Base-by-base conservation (phyloP, 2,888 invertebrate genomes). In the Gasteruption jaculator region DNA sequence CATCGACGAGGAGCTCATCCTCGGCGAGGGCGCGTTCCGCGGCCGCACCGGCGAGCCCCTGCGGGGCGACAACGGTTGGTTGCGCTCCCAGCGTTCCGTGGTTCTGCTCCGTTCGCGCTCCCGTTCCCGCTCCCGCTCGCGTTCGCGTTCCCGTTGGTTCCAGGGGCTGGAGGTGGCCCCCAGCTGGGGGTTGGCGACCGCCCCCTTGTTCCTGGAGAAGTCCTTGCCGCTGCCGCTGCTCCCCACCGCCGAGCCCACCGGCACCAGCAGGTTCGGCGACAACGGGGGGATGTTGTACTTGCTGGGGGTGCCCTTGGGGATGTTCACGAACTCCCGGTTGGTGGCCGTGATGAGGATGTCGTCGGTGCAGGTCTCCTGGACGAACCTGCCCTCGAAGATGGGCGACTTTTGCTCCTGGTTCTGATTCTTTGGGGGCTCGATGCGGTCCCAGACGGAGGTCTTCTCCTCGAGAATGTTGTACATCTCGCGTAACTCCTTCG, bases 391-490 rank as follows among this genome's bases (percentile, higher is more conserved):
- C 32, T 56, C 56, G n/a, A 54, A 38, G 19, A 52, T 21, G 5
- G 48, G 35, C 32, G 7, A 29, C 26, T 10, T 30, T 39, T 2
- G 44, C 43, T 16, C 51, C 50, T 6, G 48, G 33, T 24, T 27
- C 25, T 16, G n/a, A 43, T 46, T 56, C 4, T 57, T 60, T 5
- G 57, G 50, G 3, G 71, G 69, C 7, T 65, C 66, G 14, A 71
- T 69, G 21, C 71, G 60, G 52, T 71, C 67, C 71, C 71, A 69
- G n/a, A 69, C 68, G 2, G 70, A 66, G 2, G 68, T 67, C 43
- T 69, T 63, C 21, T 66, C 66, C n/a, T 68, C 48, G 3, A 67
- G 68, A 43, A 62, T 57, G 33, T 60, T 67, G 15, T 69, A 45
- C 57, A 71, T 65, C 22, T 53, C 61, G 35, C 68, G 64, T 16